Evolutionary conservation across 2,797 vertebrate genomes (phyloP).

Genomic region (Bufotes viridis): DNA sequence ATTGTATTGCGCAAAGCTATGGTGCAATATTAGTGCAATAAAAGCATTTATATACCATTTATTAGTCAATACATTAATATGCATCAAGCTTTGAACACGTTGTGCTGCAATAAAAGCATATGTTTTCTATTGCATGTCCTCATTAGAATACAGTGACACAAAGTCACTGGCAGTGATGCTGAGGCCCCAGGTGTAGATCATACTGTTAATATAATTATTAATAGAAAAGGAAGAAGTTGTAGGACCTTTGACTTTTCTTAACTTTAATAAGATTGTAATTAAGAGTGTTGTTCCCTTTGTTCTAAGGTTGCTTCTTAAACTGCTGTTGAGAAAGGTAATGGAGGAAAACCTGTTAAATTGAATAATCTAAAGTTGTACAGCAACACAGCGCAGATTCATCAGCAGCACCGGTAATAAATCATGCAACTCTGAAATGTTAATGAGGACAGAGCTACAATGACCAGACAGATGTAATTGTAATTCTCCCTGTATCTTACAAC

Average conservation of each 20-base stretch:
- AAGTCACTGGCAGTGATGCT: neutral
- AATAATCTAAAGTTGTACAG: conserved; percentile 30
- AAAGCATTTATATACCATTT: too few relatives aligned
- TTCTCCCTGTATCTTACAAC: conserved; percentile 7
- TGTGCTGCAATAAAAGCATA: neutral
- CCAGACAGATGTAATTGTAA: conserved; percentile 23
- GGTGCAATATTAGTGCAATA: too few relatives aligned
- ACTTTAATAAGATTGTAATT: conserved; percentile 28
- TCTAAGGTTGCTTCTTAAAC: conserved; percentile 24
- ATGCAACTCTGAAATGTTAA: conserved; percentile 41
- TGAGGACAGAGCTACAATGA: conserved; percentile 26
- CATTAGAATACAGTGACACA: neutral
- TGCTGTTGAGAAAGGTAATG: conserved; percentile 29
- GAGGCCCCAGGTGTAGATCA: neutral
- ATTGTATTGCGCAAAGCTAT: too few relatives aligned
- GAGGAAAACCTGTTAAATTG: conserved; percentile 41
- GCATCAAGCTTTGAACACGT: too few relatives aligned
- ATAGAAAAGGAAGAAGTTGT: conserved; percentile 11
- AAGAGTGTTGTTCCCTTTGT: neutral
- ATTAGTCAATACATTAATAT: too few relatives aligned
- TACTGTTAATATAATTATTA: neutral
- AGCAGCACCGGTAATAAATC: conserved; percentile 19
- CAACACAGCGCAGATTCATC: conserved; percentile 34
- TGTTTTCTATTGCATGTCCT: neutral
- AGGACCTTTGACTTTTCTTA: conserved; percentile 26